Evolutionary conservation across 1,140 invertebrate genomes (phyloP), one percentile per base, ranked within the genome.

Genomic region (Lepidurus apus): DNA sequence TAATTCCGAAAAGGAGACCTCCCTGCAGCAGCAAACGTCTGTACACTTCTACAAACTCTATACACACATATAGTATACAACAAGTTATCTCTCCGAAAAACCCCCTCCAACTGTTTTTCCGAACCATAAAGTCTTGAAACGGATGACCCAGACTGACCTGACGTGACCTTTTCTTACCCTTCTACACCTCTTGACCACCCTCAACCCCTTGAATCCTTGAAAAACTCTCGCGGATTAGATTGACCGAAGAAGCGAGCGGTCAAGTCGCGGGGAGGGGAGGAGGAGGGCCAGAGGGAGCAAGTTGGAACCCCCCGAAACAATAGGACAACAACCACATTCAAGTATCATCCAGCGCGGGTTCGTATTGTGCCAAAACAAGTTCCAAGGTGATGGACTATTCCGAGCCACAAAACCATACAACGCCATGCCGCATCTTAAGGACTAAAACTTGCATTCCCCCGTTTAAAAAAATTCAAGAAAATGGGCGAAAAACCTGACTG

Each of bases 381-480:
- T 65, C 53, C 21, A 65, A 65, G 53, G 53, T 65, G 53, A 65
- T 65, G 53, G 7, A 65, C 53, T n/a, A 17, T 65, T 65, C 53
- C 53, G 53, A 65, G 53, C 53, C 53, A 65, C 21, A 34, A 34
- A 65, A 65, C 53, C 53, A 65, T 21, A 65, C 17, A 65, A 65
- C 53, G 53, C 53, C 53, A 65, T 65, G 53, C 53, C 17, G 53
- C 53, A 65, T 7, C 6, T 13, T 21, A 21, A 17, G 21, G 53
- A n/a, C 53, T n/a, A n/a, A n/a, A 65, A 8, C 21, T n/a, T 21
- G n/a, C n/a, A 65, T 65, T 21, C 13, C n/a, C 53, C 53, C 21
- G 17, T 65, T 65, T 65, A 3, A 34, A 34, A 34, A 34, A 34
- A 34, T 34, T 34, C 34, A 34, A 34, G 34, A 34, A 34, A 34